Evolutionary conservation across 1,140 invertebrate species (phyloP), one percentile per base, ranked within the genome.

Genomic region (Drosophila nigrodunni): DNA sequence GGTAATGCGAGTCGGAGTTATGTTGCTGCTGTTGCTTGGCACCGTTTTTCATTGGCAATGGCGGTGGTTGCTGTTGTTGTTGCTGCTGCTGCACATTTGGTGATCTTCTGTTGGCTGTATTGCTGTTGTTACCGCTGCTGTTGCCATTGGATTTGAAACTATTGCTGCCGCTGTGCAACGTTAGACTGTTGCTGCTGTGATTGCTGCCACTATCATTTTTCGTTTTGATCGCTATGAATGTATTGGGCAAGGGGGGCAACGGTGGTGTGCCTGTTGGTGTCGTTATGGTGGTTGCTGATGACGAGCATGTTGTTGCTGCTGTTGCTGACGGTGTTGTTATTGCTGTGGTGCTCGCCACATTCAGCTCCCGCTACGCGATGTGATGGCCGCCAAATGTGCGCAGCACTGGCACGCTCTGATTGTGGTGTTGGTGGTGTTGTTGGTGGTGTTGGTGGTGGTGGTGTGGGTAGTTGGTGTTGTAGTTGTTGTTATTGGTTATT

Each of bases 311-410:
- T 70, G 66, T 76, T 69, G 71, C 57, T 69, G 30, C 46, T 74
- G 67, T 46, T 65, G 76, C 41, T 57, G 80, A 0, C 39, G 47
- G 3, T 78, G 70, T 18, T 59, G 65, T 49, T 70, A 54, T 21
- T 67, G 71, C 60, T 64, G 55, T 86, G 69, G 69, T 77, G 81
- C 61, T 85, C 72, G 66, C 73, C 80, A 77, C 74, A 66, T 78
- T 78, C 61, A 90, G 79, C 78, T 92, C 91, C 81, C 92, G 92
- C 92, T 92, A 92, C 91, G 91, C 92, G 82, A 90, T 92, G 79
- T 92, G 92, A 89, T 92, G 92, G 80, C 91, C 92, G 66, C 92
- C 92, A 91, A 92, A 92, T 87, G 92, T 92, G 75, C 91, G 90
- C 64, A 92, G 90, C 49, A 92, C 92, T 66, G 92, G 92, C 77